Base-by-base conservation (phyloP, 2,797 vertebrate genomes). In the Lepilemur ruficaudatus region DNA sequence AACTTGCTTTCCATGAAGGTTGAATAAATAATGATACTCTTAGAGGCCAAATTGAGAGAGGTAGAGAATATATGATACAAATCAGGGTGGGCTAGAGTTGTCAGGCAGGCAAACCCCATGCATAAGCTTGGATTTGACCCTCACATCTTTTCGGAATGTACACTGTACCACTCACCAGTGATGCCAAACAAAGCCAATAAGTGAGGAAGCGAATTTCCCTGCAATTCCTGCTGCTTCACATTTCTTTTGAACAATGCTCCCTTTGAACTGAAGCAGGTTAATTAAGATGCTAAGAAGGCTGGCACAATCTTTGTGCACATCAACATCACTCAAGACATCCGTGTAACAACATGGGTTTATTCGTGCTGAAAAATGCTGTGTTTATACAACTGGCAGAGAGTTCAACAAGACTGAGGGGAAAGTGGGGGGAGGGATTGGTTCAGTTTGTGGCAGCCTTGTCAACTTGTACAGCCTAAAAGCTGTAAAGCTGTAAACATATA, bases 1-100 rank as follows among this genome's bases (percentile, higher is more conserved):
- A 91, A 95, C 86, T 76, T 95, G 75, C 86, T 90, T 94, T 96
- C 78, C 86, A 55, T 93, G 65, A 96, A 96, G 75, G 50, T 69
- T 94, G 75, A 96, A 89, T 93, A 83, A 91, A 65, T 91, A 89
- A 91, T 61, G 55, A 57, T n/a, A 83, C 1, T 55, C 35, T 13
- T n/a, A 91, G 55, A 72, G 32, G 41, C 50, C n/a, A 79, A 91
- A 84, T 8, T 55, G 12, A 91, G 10, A 76, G 52, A 22, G 28
- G 59, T n/a, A 82, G 46, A 92, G 72, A 85, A 35, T 41, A 41
- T 86, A 14, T 38, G 14, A 30, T 50, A 72, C 9, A 70, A 85
- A 80, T 43, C 2, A 30, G 5, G 13, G 15, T 46, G 57, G 15
- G 10, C 15, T n/a, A 22, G 28, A 35, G 38, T 52, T 14, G 55